phyloP scores from a whole-genome alignment of 2,888 invertebrate genomes.

The Melanchra persicariae region DNA sequence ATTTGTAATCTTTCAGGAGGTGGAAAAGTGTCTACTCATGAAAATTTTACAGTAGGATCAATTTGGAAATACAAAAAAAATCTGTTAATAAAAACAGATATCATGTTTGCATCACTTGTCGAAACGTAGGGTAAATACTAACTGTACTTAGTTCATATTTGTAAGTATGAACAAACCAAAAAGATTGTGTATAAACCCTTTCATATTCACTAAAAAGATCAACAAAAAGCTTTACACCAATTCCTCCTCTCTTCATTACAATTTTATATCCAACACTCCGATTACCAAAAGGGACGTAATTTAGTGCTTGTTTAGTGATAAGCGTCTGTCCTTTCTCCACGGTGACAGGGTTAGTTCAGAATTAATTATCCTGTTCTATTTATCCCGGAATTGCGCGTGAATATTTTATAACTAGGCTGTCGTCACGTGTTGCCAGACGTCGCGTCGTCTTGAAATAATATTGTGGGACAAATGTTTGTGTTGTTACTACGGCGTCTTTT shows the following conservation, averaged over 20 bases:
- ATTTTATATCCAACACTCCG: constrained; percentile 39
- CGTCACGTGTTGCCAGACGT: constrained; percentile 32
- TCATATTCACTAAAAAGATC: constrained; percentile 1
- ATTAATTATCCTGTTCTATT: constrained; percentile 64
- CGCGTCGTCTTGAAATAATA: constrained; percentile 41
- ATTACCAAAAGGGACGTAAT: constrained; percentile 39
- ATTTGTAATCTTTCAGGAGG: no score
- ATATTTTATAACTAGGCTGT: constrained; percentile 60
- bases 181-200: no score
- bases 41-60: no score
- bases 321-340: constrained; percentile 45
- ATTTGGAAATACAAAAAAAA: no score
- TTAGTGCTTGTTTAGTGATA: constrained; percentile 57
- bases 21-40: no score
- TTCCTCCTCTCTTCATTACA: constrained; percentile 21
- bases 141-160: no score
- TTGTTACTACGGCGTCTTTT: constrained; percentile 22
- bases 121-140: no score
- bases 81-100: no score
- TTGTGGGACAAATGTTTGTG: constrained; percentile 19
- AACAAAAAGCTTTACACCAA: not conserved
- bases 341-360: constrained; percentile 55
- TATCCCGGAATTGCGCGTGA: constrained; percentile 58
- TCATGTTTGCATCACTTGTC: no score
- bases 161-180: no score